Evolutionary conservation across 2,888 invertebrate species (phyloP), one percentile per base, ranked within the genome.

Genomic region (Phengaris alcon): DNA sequence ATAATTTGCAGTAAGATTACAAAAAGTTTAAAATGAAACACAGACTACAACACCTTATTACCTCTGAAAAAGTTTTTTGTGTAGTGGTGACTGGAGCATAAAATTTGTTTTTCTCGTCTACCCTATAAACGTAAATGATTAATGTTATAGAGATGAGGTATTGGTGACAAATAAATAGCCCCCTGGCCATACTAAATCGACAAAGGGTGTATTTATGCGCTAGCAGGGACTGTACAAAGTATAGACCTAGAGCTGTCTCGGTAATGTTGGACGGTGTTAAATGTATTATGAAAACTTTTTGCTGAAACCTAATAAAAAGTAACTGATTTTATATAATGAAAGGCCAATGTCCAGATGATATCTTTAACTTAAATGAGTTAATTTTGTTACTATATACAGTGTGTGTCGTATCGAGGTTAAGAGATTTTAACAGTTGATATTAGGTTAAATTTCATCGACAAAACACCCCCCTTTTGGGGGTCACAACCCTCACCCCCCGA

Each of bases 71-170:
- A 70, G 70, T 52, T 52, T 52, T 52, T 70, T 13, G 35, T 12
- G 51, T 48, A 51, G 48, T 48, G 69, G 69, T 51, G 69, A 70
- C 52, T 52, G 48, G 51, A 69, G 69, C 69, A 48, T 51, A 70
- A 22, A 48, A 70, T 51, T 51, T 22, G 52, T 70, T 70, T 70
- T 70, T 9, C 70, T 70, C 70, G 70, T 70, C 70, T 70, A 12
- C 70, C 70, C 64, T 64, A 52, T 70, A 22, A 70, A 70, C 70
- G 70, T 70, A 70, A 70, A 70, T 70, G 22, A 52, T 70, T 70
- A 51, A 70, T 52, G 52, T 70, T 51, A 51, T 70, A 70, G 70
- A 70, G 70, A 70, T 70, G 70, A 51, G 64, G 64, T 64, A 64
- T 64, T 15, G 64, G 64, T 12, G 64, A 12, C 64, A 44, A 13